Percentiles rank a stretch among this genome's conserved stretches.
These are phyloP conservation scores for Pristis pectinata DNA, from an alignment of 2,797 vertebrate genomes.

Conservation along the genomic window DNA sequence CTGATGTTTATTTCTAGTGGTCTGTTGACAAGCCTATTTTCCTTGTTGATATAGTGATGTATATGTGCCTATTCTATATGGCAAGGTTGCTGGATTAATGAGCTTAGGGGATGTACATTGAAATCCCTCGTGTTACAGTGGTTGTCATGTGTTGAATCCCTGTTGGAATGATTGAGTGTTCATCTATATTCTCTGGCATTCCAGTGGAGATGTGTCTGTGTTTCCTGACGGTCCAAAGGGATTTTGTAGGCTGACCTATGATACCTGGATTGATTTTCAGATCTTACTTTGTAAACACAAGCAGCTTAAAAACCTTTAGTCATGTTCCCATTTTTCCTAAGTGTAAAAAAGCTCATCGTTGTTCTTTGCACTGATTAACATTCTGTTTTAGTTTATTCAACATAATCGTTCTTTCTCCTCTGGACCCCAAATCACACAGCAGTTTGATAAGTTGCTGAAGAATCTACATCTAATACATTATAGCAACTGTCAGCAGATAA, in stretches of 20 bases:
- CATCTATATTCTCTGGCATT: background rate
- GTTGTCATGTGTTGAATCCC: background rate
- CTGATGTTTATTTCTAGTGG: background rate
- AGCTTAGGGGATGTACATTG: background rate
- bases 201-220: background rate
- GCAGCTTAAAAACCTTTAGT: background rate
- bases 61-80: constrained; percentile 14
- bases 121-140: background rate
- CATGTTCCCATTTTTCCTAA: background rate
- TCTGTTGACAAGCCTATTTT: background rate
- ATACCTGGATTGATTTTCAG: constrained; percentile 5
- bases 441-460: background rate
- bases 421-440: background rate
- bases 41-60: background rate
- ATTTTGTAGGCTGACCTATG: background rate
- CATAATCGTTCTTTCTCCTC: background rate
- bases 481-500: background rate
- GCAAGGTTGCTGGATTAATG: background rate
- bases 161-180: background rate
- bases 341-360: background rate
- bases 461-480: background rate
- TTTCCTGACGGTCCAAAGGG: background rate
- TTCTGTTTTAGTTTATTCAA: background rate
- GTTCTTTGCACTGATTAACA: background rate
- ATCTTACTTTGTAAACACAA: background rate